Conservation (phyloP, 2,113 vertebrate genomes). For the Sciurus niger region DNA sequence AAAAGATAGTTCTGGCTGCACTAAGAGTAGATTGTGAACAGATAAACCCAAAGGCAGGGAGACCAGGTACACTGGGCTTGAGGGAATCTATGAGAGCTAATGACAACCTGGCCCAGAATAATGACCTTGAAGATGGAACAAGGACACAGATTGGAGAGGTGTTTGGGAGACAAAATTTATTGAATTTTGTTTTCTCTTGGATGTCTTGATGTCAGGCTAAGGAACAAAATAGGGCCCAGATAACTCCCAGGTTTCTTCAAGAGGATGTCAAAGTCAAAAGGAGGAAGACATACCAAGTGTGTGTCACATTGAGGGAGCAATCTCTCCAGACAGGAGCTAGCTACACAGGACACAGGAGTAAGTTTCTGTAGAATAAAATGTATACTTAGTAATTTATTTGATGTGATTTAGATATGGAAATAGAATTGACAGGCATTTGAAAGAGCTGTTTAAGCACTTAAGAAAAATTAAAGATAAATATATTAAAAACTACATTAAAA, state of each 20-base stretch:
- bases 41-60: background rate
- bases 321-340: background rate
- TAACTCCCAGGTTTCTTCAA: conserved; percentile 9
- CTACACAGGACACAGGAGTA: background rate
- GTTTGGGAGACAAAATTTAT: background rate
- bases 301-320: background rate
- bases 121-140: background rate
- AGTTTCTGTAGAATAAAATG: background rate
- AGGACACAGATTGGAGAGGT: background rate
- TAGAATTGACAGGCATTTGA: background rate
- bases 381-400: background rate
- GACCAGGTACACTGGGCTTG: background rate
- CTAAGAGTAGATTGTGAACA: background rate
- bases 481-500: conserved; percentile 14
- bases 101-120: background rate
- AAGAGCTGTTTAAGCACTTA: background rate
- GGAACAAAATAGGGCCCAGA: background rate
- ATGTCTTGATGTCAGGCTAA: background rate
- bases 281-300: background rate
- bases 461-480: background rate
- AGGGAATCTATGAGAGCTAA: background rate
- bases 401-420: background rate
- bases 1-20: background rate
- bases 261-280: background rate
- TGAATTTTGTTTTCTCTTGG: background rate